Evolutionary conservation across 1,140 invertebrate genomes (phyloP).

Genomic region (honey bee (Apis mellifera)): DNA sequence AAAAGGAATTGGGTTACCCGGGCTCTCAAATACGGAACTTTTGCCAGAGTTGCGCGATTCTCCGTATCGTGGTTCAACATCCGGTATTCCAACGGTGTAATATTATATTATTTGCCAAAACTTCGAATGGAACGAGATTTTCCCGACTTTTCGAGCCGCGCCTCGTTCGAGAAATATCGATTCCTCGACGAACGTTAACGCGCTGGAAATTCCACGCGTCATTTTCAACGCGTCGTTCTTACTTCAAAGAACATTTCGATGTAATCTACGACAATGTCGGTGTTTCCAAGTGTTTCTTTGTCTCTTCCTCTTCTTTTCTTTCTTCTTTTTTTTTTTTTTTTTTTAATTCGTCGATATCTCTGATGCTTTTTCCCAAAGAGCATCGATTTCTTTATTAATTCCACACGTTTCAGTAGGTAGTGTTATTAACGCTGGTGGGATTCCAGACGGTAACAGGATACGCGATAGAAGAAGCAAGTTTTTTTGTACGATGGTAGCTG

Average conservation of each 20-base stretch:
- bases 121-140: conserved; percentile 53
- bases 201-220: conserved; percentile 4
- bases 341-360: not conserved
- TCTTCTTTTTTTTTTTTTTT: no score
- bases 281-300: not conserved
- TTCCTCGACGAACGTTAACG: conserved; percentile 18
- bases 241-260: conserved; percentile 21
- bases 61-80: conserved; percentile 41
- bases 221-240: not conserved
- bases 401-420: not conserved
- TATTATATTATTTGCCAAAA: conserved; percentile 53
- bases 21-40: no score
- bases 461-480: not conserved
- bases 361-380: not conserved
- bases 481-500: not conserved
- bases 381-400: not conserved
- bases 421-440: not conserved
- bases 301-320: no score
- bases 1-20: no score
- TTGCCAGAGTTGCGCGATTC: not conserved
- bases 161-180: conserved; percentile 33
- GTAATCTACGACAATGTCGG: not conserved
- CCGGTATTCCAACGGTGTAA: conserved; percentile 51
- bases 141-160: conserved; percentile 37
- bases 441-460: not conserved